Conservation (phyloP, 2,113 vertebrate genomes). For the Daubentonia madagascariensis region DNA sequence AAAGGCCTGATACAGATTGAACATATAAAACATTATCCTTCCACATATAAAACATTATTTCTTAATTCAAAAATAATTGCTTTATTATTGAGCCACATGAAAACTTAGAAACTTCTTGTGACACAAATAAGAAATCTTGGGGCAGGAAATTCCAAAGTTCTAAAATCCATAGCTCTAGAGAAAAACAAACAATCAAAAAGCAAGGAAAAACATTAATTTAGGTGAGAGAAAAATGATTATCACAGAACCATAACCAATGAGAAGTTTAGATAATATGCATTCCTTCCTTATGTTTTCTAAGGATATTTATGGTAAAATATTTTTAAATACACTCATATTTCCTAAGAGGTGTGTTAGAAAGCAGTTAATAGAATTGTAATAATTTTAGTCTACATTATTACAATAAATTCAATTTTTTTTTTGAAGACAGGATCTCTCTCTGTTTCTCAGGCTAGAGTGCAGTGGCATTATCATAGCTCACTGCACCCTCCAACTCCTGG, state of each 20-base stretch:
- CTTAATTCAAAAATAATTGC: neutral
- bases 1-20: neutral
- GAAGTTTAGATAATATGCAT: neutral
- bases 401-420: neutral
- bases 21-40: no score
- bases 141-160: neutral
- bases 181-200: neutral
- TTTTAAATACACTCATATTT: neutral
- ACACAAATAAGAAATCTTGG: neutral
- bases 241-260: neutral
- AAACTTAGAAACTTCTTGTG: neutral
- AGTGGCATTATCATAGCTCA: no score
- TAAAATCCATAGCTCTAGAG: neutral
- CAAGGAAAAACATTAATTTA: neutral
- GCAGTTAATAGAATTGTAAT: neutral
- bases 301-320: neutral
- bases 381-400: neutral
- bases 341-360: neutral
- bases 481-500: no score
- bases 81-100: neutral
- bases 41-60: neutral
- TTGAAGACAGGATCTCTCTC: no score
- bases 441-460: no score
- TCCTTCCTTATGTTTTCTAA: neutral
- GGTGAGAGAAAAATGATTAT: neutral